Evolutionary conservation across 2,888 invertebrate species (phyloP).

Genomic region (Phortica magna): DNA sequence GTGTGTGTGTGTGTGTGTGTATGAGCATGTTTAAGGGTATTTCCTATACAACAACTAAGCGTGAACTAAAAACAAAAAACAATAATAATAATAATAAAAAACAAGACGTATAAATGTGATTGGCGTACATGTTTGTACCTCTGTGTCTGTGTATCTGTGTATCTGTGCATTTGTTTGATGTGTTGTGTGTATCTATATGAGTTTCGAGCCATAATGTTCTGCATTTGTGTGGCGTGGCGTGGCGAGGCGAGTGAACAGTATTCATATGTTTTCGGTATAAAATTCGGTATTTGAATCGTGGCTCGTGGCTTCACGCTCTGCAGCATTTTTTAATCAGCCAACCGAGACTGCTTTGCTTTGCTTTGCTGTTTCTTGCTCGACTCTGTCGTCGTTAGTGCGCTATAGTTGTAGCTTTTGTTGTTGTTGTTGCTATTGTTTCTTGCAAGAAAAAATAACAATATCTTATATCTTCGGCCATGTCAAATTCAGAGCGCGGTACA

Average conservation of each 20-base stretch:
- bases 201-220: conserved; percentile 48
- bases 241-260: conserved; percentile 59
- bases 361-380: conserved; percentile 61
- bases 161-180: background rate
- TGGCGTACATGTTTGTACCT: background rate
- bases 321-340: conserved; percentile 62
- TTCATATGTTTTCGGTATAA: conserved; percentile 71
- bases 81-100: too few relatives aligned
- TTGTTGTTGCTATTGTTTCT: conserved; percentile 47
- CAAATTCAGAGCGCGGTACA: background rate
- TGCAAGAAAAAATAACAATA: conserved; percentile 32
- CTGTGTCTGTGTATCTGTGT: background rate
- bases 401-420: conserved; percentile 37
- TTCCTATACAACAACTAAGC: too few relatives aligned
- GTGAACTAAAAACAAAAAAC: too few relatives aligned
- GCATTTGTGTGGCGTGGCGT: conserved; percentile 56
- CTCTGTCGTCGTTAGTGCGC: conserved; percentile 5
- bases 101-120: background rate
- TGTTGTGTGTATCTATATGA: background rate
- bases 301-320: conserved; percentile 78
- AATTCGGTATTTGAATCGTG: conserved; percentile 75
- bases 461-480: background rate
- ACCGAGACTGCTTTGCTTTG: conserved; percentile 72
- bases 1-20: conserved; percentile 22
- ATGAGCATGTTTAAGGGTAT: background rate